Evolutionary conservation across 2,113 vertebrate genomes (phyloP).

Genomic region (Chauna torquata): DNA sequence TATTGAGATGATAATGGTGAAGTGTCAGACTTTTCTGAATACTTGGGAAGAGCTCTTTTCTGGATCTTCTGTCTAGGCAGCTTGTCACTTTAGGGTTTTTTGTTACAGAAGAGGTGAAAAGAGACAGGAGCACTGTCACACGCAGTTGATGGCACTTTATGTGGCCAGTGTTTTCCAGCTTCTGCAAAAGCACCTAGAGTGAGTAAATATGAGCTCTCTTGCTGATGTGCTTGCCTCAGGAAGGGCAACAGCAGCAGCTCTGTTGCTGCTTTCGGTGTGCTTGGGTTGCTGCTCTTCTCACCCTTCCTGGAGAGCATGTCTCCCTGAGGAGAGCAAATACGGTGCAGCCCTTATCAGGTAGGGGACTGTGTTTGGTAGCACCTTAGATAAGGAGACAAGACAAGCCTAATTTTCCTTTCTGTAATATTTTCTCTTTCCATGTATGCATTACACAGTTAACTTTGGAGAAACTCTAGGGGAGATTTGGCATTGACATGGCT

Average conservation of each 20-base stretch:
- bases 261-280: neutral
- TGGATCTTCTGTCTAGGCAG: neutral
- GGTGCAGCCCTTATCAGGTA: neutral
- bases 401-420: neutral
- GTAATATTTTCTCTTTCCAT: neutral
- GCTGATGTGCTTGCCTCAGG: neutral
- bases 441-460: neutral
- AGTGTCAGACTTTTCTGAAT: neutral
- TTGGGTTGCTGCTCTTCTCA: neutral
- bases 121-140: neutral
- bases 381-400: neutral
- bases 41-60: neutral
- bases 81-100: neutral
- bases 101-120: neutral
- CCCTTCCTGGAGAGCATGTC: rapidly evolving
- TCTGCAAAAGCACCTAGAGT: neutral
- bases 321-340: neutral
- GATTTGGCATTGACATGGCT: neutral
- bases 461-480: neutral
- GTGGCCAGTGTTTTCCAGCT: neutral
- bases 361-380: neutral
- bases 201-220: neutral
- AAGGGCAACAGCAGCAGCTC: neutral
- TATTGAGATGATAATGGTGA: neutral
- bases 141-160: neutral